Conservation (phyloP, 2,113 vertebrate genomes). For the Psilopogon haemacephalus region DNA sequence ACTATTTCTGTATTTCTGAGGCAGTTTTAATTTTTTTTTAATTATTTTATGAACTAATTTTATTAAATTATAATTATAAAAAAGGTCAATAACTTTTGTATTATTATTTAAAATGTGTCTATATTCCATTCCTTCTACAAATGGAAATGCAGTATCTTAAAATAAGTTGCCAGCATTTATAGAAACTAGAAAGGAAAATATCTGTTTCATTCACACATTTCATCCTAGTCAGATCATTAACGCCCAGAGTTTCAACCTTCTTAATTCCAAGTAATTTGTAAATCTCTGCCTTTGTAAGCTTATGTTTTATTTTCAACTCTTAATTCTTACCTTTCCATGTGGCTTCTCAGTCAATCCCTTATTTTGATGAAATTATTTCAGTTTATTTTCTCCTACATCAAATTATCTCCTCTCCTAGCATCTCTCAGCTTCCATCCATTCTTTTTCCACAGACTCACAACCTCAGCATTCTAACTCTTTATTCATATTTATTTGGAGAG, state of each 20-base stretch:
- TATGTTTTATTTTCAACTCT: background rate
- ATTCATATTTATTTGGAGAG: background rate
- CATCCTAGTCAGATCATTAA: background rate
- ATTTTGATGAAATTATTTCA: background rate
- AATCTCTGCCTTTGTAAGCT: background rate
- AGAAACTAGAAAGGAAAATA: slow-evolving; percentile 1
- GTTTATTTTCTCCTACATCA: slow-evolving; percentile 30
- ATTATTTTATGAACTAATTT: background rate
- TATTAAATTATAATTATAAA: background rate
- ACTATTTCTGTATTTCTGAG: background rate
- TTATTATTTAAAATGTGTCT: background rate
- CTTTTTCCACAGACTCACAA: background rate
- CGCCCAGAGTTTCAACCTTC: background rate
- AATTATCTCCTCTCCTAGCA: slow-evolving; percentile 11
- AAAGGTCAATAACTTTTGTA: background rate
- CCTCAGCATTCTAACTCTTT: background rate
- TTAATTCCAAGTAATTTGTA: slow-evolving; percentile 25
- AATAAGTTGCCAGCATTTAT: background rate
- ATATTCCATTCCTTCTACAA: background rate
- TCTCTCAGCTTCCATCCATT: background rate
- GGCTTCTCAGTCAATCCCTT: background rate
- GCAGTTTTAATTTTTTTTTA: background rate
- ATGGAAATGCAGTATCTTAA: background rate
- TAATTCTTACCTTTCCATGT: background rate
- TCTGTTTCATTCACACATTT: background rate